Evolutionary conservation across 2,888 invertebrate genomes (phyloP).

Genomic region (Polydrusus pterygomalis): DNA sequence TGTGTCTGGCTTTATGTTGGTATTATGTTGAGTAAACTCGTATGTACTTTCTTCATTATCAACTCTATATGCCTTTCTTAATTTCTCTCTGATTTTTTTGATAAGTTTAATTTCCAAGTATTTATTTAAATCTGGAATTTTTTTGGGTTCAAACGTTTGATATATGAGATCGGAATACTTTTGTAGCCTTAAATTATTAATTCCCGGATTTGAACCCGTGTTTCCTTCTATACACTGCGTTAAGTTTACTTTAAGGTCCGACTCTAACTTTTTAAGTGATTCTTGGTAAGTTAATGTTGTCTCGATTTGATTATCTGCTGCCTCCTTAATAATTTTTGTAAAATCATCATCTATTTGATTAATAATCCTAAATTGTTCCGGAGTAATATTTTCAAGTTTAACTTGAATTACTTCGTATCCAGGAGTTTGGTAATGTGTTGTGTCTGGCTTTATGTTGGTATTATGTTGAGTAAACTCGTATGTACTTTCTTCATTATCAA

Average conservation of each 20-base stretch:
- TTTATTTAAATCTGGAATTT: conserved; percentile 47
- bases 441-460: not conserved
- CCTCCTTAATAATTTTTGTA: conserved; percentile 20
- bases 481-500: conserved; percentile 8
- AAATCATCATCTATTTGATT: conserved; percentile 39
- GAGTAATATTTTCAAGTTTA: conserved; percentile 42
- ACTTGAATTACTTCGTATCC: conserved; percentile 16
- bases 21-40: not conserved
- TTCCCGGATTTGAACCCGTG: not conserved
- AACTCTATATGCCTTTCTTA: conserved; percentile 32
- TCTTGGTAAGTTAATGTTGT: conserved; percentile 25
- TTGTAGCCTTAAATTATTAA: not conserved
- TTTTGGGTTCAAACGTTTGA: conserved; percentile 34
- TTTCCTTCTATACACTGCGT: conserved; percentile 35
- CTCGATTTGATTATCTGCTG: conserved; percentile 20
- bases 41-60: conserved; percentile 1
- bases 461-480: not conserved
- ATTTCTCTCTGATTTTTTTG: conserved; percentile 40
- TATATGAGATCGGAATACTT: conserved; percentile 38
- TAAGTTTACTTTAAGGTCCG: conserved; percentile 37
- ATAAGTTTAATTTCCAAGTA: conserved; percentile 47
- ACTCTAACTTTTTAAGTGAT: conserved; percentile 37
- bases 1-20: not conserved
- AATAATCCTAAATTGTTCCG: conserved; percentile 39
- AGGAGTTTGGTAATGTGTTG: not conserved